Evolutionary conservation across 2,888 invertebrate species (phyloP), one percentile per base, ranked within the genome.

Genomic region (Clepsis dumicolana): DNA sequence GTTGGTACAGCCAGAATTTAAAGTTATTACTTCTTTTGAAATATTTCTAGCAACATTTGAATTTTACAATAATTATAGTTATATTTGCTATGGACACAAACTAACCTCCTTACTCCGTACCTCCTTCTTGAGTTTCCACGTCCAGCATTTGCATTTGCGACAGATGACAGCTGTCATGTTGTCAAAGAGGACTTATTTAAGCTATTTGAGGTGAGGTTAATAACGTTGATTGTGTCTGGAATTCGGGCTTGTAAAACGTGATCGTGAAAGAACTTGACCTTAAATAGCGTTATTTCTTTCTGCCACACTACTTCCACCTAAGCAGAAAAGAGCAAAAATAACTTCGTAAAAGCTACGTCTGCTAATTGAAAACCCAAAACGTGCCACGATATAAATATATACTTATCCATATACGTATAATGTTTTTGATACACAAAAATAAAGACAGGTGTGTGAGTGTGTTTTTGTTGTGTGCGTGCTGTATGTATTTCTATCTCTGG

Each of bases 401-500:
- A 62, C n/a, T 2, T 35, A 27, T 61, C 21, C 57, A 16, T 56
- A 16, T 66, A 12, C 14, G n/a, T 18, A 41, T 61, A 1, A n/a
- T n/a, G 38, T 38, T 54, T 65, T 63, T 63, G 67, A 38, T 67
- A 68, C 24, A 68, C 59, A 59, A 68, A 59, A 64, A 68, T 64
- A 64, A 41, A 52, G 24, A 44, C 52, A 41, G 52, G 32, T 32
- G 73, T 72, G 70, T 71, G 71, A 75, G 77, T 78, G 73, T 75
- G 72, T 71, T 69, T 75, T 38, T 74, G 73, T 74, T 75, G 73
- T 75, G 75, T 74, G 74, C 63, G 64, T 64, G 52, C 63, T 76
- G 73, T 78, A 75, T 73, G 70, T 78, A 81, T 71, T 78, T 76
- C 77, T 80, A 80, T 78, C 76, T 75, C 74, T 75, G 72, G 72